Evolutionary conservation across 1,140 invertebrate genomes (phyloP).

Genomic region (Pseudoatta argentina): DNA sequence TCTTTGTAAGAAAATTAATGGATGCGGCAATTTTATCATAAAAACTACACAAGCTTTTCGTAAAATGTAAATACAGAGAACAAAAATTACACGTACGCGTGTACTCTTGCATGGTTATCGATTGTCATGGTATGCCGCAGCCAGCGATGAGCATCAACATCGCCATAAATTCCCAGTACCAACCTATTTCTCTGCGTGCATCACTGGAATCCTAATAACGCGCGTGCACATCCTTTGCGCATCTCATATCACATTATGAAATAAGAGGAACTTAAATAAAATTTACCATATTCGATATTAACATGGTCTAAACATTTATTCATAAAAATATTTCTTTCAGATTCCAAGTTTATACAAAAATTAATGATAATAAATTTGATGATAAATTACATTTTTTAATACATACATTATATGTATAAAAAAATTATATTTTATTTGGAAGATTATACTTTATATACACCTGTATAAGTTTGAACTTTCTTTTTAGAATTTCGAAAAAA

Average conservation of each 20-base stretch:
- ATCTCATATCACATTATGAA: slow-evolving; percentile 48
- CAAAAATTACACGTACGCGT: slow-evolving; percentile 24
- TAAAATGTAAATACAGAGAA: slow-evolving; percentile 21
- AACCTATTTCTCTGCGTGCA: slow-evolving; percentile 50
- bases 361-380: neutral
- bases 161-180: slow-evolving; percentile 42
- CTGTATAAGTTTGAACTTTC: neutral
- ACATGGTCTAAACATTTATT: slow-evolving; percentile 10
- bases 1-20: slow-evolving; percentile 49
- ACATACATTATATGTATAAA: neutral
- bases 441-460: neutral
- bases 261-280: slow-evolving; percentile 32
- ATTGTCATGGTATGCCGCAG: slow-evolving; percentile 12
- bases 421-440: slow-evolving; percentile 14
- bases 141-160: slow-evolving; percentile 51
- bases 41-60: slow-evolving; percentile 27
- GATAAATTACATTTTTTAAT: neutral
- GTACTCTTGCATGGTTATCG: slow-evolving; percentile 23
- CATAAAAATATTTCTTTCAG: neutral
- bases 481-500: slow-evolving; percentile 4
- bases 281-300: neutral
- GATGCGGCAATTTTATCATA: slow-evolving; percentile 35
- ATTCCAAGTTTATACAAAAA: neutral
- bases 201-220: slow-evolving; percentile 56
- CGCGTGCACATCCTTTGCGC: slow-evolving; percentile 35